phyloP scores from a whole-genome alignment of 2,888 invertebrate species.

The Achlya flavicornis region DNA sequence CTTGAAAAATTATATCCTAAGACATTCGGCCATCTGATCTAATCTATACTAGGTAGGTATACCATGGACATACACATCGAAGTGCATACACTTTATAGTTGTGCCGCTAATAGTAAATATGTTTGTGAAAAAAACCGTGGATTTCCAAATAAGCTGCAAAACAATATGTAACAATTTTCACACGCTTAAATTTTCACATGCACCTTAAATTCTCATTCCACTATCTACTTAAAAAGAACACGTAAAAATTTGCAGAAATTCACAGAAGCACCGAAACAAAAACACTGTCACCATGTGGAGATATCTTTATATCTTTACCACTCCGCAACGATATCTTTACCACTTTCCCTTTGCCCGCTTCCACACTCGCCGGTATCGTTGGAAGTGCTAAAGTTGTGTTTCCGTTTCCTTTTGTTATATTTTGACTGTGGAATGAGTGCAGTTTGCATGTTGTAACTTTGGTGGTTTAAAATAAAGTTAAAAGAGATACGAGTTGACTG shows the following conservation, averaged over 20 bases:
- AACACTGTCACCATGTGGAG: neutral
- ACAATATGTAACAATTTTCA: neutral
- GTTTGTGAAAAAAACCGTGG: neutral
- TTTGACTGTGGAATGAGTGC: slow-evolving; percentile 25
- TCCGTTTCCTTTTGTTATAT: slow-evolving; percentile 26
- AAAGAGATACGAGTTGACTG: neutral
- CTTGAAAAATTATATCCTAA: too few relatives aligned
- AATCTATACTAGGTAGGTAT: too few relatives aligned
- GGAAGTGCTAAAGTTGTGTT: slow-evolving; percentile 21
- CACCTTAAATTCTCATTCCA: neutral
- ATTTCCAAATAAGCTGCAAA: neutral
- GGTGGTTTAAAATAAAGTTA: slow-evolving; percentile 3
- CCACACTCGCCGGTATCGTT: slow-evolving; percentile 30
- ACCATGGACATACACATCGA: too few relatives aligned
- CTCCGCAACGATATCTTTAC: neutral
- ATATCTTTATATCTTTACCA: neutral
- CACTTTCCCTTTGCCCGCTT: neutral
- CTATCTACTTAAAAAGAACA: neutral
- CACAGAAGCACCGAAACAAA: neutral
- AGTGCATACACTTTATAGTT: too few relatives aligned
- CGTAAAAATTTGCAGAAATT: neutral
- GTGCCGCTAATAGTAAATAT: too few relatives aligned
- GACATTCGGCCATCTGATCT: too few relatives aligned
- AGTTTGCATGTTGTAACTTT: slow-evolving; percentile 28
- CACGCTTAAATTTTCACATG: neutral